Base-by-base conservation (phyloP, 2,888 invertebrate species). In the Anaspis maculata region DNA sequence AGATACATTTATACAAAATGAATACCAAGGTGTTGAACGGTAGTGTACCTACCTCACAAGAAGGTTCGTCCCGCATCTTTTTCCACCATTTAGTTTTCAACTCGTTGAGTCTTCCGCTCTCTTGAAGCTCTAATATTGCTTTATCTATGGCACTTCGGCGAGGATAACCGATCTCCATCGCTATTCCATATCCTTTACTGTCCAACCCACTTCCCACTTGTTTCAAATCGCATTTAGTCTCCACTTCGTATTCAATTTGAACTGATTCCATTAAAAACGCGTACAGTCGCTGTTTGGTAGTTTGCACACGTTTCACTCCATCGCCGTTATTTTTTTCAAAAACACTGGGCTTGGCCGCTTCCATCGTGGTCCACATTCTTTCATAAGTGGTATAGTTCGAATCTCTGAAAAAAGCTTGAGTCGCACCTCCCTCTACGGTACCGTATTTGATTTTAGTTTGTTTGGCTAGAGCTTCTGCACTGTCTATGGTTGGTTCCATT, bases 181-280 rank as follows among this genome's bases (percentile, higher is more conserved):
- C 95, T 42, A 95, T 85, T 15, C 92, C 95, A 57, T 92, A 95
- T 52, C 90, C 90, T 62, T 95, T 94, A 22, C 83, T 83, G 60
- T 94, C 92, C 32, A 95, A 70, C 50, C 80, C 74, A 7, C 76
- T 73, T 1, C 91, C 89, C 4, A 88, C 78, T 70, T 85, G 83
- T 57, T 76, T 83, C 42, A 94, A 71, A 26, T 87, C 80, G 56
- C 94, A 95, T 51, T 88, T 75, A 34, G 87, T 74, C 63, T 90
- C 84, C 32, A 86, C 73, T 51, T 82, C 83, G 64, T 94, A 98
- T 63, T 98, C 96, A 44, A 97, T 83, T 3, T 86, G 84, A 0
- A 92, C 85, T 2, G 92, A 94, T 68, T 98, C 97, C 90, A 96
- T 95, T 29, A 98, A 72, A 62, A 86, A 97, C 1, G 97, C 97